Base-by-base conservation (phyloP, 2,797 vertebrate species). In the Hafferia zeledoni region DNA sequence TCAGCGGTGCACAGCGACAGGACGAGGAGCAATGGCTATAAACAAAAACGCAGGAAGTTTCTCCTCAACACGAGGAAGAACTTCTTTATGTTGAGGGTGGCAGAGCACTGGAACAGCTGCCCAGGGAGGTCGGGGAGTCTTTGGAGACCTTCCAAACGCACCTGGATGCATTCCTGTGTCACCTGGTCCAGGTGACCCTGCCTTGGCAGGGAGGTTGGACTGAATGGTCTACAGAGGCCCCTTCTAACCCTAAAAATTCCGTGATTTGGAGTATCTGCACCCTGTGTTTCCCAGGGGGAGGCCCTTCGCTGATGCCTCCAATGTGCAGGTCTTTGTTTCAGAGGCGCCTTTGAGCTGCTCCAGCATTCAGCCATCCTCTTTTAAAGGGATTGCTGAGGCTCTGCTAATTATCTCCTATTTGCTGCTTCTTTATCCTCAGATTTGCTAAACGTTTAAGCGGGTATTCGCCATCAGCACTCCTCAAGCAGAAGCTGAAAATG, bases 11-110 rank as follows among this genome's bases (percentile, higher is more conserved):
- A n/a, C 64, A 9, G 43, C 0, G 23, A 1, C 1, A n/a, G 64
- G 19, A 4, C 3, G 0, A 56, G n/a, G 24, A 50, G 17, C 49
- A 25, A 0, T 37, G 43, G 1, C 35, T 0, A 2, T 20, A 30
- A n/a, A 20, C 19, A 19, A 9, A 39, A 50, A 5, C 37, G 44
- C 16, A 11, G 30, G 9, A 10, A 50, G 5, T 25, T 63, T 19
- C 56, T 6, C 43, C n/a, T 57, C 56, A 22, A 20, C 16, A 6
- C 0, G 27, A 13, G 27, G 9, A 30, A 28, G 31, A 15, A 4
- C 31, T 43, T 31, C 15, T 41, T 44, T 24, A 5, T 20, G 5
- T 0, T 15, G 35, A 15, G 5, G 13, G 8, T 56, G 63, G 49
- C 35, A 25, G 63, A 69, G 79, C n/a, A 1, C 15, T 13, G 64